Base-by-base conservation (phyloP, 1,140 invertebrate species). In the Harlomillsia oculata region DNA sequence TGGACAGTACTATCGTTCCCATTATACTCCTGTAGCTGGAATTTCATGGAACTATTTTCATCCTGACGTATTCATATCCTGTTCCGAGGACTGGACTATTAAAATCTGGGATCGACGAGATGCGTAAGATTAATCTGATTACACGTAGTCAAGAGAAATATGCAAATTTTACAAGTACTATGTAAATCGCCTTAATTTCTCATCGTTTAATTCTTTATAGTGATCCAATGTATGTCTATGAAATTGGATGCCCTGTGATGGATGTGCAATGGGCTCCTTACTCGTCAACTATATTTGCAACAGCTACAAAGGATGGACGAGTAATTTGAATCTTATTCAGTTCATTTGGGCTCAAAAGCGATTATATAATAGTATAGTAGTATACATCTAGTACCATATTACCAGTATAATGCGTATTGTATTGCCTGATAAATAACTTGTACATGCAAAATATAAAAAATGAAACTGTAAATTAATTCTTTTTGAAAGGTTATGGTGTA, bases 181-280 rank as follows among this genome's bases (percentile, higher is more conserved):
- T n/a, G n/a, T n/a, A n/a, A n/a, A n/a, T n/a, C n/a, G n/a, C n/a
- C n/a, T n/a, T n/a, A n/a, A n/a, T n/a, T n/a, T n/a, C n/a, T n/a
- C n/a, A n/a, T n/a, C n/a, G n/a, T n/a, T 46, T 16, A 46, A 20
- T 28, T 32, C 3, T 53, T 44, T 28, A 13, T 34, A 90, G 89
- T 28, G 87, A 92, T 66, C 89, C 92, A 1, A 73, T 96, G 11
- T 93, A 94, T 67, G 86, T 88, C 65, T 95, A 95, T 70, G 91
- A 95, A 71, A 74, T 96, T 44, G 86, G 88, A 16, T 82, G 87
- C 20, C 80, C 87, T 21, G 89, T 96, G 16, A 85, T 86, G 13
- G 91, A 94, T 71, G 87, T 91, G 1, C 85, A 87, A 67, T 96
- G 92, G 92, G 85, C 92, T 1, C 92, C 92, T 0, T 96, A 92